Conservation (phyloP, 2,113 vertebrate genomes). For the Zosterops lateralis region DNA sequence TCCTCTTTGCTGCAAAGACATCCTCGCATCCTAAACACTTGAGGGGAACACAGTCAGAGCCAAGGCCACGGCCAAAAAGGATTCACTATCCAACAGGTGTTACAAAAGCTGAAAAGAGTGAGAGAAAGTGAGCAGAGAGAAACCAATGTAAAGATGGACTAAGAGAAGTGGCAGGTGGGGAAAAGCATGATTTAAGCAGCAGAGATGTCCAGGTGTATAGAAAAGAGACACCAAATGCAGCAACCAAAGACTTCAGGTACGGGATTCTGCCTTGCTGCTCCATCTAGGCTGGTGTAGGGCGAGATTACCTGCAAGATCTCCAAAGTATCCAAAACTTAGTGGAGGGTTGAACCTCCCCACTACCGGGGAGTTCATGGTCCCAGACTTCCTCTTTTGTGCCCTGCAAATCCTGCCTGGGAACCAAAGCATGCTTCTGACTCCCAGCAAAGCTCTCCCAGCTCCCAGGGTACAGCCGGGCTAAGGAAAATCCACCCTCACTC, state of each 20-base stretch:
- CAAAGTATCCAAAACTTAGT: neutral
- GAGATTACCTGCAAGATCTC: neutral
- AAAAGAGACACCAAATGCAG: neutral
- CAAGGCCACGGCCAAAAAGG: neutral
- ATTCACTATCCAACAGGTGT: neutral
- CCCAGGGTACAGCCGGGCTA: neutral
- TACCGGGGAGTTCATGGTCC: neutral
- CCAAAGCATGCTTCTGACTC: rapidly evolving
- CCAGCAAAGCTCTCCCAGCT: neutral
- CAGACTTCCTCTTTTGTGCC: neutral
- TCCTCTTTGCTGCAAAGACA: neutral
- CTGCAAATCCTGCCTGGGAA: neutral
- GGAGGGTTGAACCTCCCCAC: neutral
- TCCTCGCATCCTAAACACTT: neutral
- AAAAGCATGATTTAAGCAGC: neutral
- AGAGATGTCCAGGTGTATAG: neutral
- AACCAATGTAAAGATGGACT: neutral
- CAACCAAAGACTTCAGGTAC: neutral
- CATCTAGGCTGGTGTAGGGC: neutral
- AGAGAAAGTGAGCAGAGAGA: neutral
- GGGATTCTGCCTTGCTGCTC: neutral
- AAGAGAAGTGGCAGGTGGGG: neutral
- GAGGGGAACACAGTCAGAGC: neutral
- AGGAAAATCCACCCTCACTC: neutral
- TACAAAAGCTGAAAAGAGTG: neutral